Base-by-base conservation (phyloP, 35 echinoderm and acorn worm species). In the Eucidaris tribuloides region DNA sequence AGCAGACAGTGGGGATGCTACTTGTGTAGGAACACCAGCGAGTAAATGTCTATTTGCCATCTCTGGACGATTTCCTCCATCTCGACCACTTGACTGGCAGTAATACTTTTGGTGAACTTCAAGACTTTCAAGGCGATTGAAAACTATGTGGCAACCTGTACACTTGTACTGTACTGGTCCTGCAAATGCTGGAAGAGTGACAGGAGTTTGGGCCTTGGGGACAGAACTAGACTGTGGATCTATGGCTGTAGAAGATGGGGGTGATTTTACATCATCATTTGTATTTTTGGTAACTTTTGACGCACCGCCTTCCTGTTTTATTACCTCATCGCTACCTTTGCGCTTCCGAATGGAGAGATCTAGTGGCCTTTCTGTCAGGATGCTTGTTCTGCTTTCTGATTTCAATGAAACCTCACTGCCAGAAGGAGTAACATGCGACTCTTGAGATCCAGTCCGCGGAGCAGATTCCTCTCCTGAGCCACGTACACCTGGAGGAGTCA, bases 101-200 rank as follows among this genome's bases (percentile, higher is more conserved):
- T 89, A 89, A 63, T 82, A 89, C 25, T 83, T 58, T 49, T 77
- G 71, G 58, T 89, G 87, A 29, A 89, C 64, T 18, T 83, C 79
- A 18, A 89, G 56, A 44, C 79, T 82, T 33, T 89, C 87, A 1
- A 83, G 32, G 33, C 81, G 81, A 49, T 80, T 45, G 66, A 89
- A 89, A 20, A 79, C 60, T 19, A 89, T 78, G 45, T 80, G 79
- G 19, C 87, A 89, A 32, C 78, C 78, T 0, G 62, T 42, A 24
- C 87, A 89, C 68, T 74, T 74, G 68, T 74, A 74, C 68, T 74
- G 68, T n/a, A 74, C 68, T 19, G 38, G 68, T 36, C 68, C 68
- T 41, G 68, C 35, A 7, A 44, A 74, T 13, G 29, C 44, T 3
- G 34, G 20, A 41, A 74, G 2, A 36, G 28, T 44, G 44, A 41